Base-by-base conservation (phyloP, 2,888 invertebrate species). In the Hipparchia semele region DNA sequence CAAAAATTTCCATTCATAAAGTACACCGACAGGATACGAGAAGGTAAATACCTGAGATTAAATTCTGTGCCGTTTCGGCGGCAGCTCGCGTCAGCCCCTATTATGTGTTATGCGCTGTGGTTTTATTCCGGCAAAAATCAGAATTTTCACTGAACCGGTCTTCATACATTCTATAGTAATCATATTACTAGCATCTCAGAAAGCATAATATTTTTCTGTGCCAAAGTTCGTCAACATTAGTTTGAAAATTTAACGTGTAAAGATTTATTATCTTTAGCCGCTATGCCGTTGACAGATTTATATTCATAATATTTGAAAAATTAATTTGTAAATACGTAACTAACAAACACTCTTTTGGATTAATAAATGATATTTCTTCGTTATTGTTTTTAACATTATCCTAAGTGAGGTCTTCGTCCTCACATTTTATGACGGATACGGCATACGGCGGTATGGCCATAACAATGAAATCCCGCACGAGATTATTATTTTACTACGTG, bases 91-190 rank as follows among this genome's bases (percentile, higher is more conserved):
- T 71, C 72, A 77, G n/a, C 79, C 79, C 71, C 76, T 79, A 79
- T 81, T 82, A 84, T 82, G 78, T 76, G 77, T 80, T 80, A 79
- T 79, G 78, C 80, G 79, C 79, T 70, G 75, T 80, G 83, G 84
- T 84, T 85, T 80, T 77, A 80, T 82, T 80, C 68, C 51, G 9
- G 12, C 33, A 51, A 67, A 56, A 67, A 58, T 58, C 23, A 7
- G 56, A 23, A 8, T 58, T 58, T 23, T 23, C 23, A 7, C 23
- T 23, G 7, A 58, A 8, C 13, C 23, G 9, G 49, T 6, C 49
- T 49, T 49, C 58, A 23, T 58, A 56, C 56, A n/a, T 56, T 13
- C 9, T 53, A 10, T 23, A 23, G 23, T 23, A 23, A 23, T 23
- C 23, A 23, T 1, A 23, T 23, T 23, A 23, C 23, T 23, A 23